Evolutionary conservation across 1,140 invertebrate genomes (phyloP), one percentile per base, ranked within the genome.

Genomic region (Galleria mellonella): DNA sequence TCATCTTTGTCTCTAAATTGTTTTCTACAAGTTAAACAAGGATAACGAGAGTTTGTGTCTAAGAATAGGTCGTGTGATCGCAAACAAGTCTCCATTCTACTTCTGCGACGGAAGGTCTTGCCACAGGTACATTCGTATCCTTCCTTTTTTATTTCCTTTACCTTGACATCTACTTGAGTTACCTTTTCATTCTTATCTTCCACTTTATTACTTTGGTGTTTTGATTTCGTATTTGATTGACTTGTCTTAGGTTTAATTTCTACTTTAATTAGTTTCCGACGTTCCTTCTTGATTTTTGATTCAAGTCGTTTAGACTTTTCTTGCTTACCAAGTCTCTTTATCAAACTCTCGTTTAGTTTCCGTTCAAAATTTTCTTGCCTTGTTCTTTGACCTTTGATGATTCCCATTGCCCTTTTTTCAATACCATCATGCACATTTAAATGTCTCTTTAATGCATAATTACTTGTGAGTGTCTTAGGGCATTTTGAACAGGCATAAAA

Each of bases 61-160:
- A 44, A 38, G 14, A 52, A 65, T 9, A 60, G 14, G 11, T 78
- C 65, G 30, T 85, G 82, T 0, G 79, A 74, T 9, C 76, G 52
- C 2, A 81, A 39, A 55, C 82, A 85, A 0, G 77, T 75, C 23
- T 82, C 66, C 68, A 83, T 71, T 10, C 77, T 56, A 40, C 66
- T 85, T 38, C 64, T 53, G 14, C 82, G 47, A 29, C 62, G 65
- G 33, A 75, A 85, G 0, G 71, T 42, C 47, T 75, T 61, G 0
- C 79, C 75, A 45, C 82, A 85, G 31, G 69, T 75, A 41, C 82
- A 85, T 35, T 69, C 55, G 35, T 83, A 83, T 0, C 73, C 78
- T 47, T 77, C 77, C 15, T 72, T 78, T 9, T 70, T 69, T 12
- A 61, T 13, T 32, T 62, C 46, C n/a, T 39, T 46, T 10, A 32